Evolutionary conservation across 2,797 vertebrate species (phyloP), one percentile per base, ranked within the genome.

Genomic region (Apogon talboti): DNA sequence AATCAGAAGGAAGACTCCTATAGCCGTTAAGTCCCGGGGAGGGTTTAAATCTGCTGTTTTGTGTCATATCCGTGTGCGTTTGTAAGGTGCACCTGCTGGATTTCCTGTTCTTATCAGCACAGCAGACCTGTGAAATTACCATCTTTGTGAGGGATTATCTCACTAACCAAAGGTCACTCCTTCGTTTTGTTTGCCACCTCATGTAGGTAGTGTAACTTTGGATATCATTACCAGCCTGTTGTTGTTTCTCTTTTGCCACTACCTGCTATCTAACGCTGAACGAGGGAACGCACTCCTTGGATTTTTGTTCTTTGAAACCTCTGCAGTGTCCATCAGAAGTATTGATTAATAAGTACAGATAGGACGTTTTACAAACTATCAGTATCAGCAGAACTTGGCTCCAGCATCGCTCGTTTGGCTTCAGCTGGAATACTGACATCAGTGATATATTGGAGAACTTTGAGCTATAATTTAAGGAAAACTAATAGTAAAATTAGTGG

Each of bases 21-120:
- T 46, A 58, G 51, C 55, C 40, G 21, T 63, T 28, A 2, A 1
- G 28, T 51, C 10, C 42, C 45, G 35, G 48, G 28, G 47, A n/a
- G 13, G 53, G 47, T 67, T 47, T 51, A 16, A 65, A n/a, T 54
- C 8, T 68, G 18, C 3, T 19, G 11, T 54, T 38, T 58, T 42
- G 43, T 67, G 56, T 61, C 55, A 3, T 41, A 42, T 40, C 43
- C 7, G 48, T 50, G 42, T 62, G 58, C 28, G 52, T 70, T 44
- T 67, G 35, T 53, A 11, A 54, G 58, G 77, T 72, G 73, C 89
- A 92, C 87, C 89, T 93, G 92, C 78, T 85, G 69, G 21, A 60
- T 77, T 83, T 51, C 67, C 83, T 44, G 63, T 45, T 78, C 78
- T 83, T 91, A 92, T 92, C 89, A 87, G 78, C 13, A 11, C 7